phyloP scores from a whole-genome alignment of 2,113 vertebrate species.

The Siniperca knerii region DNA sequence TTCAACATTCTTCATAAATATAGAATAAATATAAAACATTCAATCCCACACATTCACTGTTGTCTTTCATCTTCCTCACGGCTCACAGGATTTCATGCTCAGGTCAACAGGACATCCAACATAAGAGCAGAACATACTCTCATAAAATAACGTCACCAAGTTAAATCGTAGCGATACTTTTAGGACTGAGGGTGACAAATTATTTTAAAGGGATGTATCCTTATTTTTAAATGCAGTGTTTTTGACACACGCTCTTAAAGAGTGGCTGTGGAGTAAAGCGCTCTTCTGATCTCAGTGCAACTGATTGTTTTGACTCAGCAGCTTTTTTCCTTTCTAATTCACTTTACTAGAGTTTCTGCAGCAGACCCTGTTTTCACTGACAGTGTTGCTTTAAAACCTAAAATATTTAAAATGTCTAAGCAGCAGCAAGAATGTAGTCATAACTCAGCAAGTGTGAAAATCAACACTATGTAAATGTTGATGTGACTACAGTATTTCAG shows the following conservation, averaged over 20 bases:
- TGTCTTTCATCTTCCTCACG: neutral
- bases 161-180: neutral
- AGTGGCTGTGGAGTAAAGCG: neutral
- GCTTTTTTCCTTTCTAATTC: neutral
- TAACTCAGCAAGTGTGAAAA: neutral
- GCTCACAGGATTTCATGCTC: too few relatives aligned
- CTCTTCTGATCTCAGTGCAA: neutral
- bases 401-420: neutral
- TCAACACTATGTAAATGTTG: neutral
- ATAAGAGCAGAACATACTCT: neutral
- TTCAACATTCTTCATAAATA: conserved; percentile 55
- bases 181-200: neutral
- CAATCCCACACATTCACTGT: conserved; percentile 44
- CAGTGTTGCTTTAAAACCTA: neutral
- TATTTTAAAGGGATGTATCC: neutral
- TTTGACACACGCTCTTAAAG: neutral
- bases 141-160: neutral
- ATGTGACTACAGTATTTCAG: neutral
- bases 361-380: neutral
- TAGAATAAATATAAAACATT: conserved; percentile 47
- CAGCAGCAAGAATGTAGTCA: neutral
- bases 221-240: neutral
- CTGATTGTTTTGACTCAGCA: neutral
- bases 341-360: neutral
- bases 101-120: too few relatives aligned